Base-by-base conservation (phyloP, 2,797 vertebrate species). In the Halcyon smyrnensis region DNA sequence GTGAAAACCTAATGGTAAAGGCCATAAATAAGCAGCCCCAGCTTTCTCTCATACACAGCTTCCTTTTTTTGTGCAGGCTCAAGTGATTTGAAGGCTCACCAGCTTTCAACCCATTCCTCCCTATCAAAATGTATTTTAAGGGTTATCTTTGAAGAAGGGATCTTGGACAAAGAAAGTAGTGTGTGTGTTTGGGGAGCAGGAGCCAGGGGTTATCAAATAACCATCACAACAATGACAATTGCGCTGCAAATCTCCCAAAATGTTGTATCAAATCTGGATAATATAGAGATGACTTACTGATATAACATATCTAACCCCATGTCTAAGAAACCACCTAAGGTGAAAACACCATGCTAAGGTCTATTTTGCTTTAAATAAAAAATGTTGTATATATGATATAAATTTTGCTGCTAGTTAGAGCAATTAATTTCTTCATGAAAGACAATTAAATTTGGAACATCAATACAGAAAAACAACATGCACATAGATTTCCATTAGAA, bases 401-500 rank as follows among this genome's bases (percentile, higher is more conserved):
- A 53, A 32, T 80, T 50, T 92, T 89, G 5, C 41, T 80, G 24
- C 30, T 77, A 74, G 15, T 79, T 81, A 84, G 30, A 92, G 8
- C 12, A 85, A 69, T 91, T 70, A 82, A 77, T 94, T 93, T 90
- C 63, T 79, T 14, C 8, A 12, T 57, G n/a, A 79, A 71, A 88
- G 36, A 73, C 1, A 5, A 83, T 76, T 76, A 84, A 57, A 24
- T 62, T 57, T 37, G 36, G 23, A 92, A 82, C 46, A 73, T 79
- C 43, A 65, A 74, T 83, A 78, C 62, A 65, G 39, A 86, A 20
- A 69, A 81, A 82, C 5, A 69, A 48, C 18, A 71, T 3, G 2
- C n/a, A 57, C 56, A 77, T 28, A 59, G 78, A 87, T 94, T 94
- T 90, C 67, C 41, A 45, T 84, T 83, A 60, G 59, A 89, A 87